These are phyloP conservation scores for Hipposideros armiger DNA, from an alignment of 2,113 vertebrate species.

Conservation along the genomic window DNA sequence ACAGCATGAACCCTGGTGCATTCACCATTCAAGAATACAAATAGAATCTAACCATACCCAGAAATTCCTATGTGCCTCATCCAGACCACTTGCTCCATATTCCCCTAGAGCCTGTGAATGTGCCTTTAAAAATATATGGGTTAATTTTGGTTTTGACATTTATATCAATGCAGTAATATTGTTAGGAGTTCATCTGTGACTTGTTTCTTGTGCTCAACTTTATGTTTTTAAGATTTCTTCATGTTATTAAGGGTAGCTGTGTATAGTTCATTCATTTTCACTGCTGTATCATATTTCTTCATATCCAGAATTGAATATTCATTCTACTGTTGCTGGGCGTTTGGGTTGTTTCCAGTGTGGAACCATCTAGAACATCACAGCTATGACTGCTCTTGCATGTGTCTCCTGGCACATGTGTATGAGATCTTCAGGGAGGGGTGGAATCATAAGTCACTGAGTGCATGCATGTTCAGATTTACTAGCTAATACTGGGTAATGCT, in stretches of 20 bases:
- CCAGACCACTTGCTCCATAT: background rate
- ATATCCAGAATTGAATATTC: background rate
- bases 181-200: background rate
- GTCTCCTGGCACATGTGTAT: background rate
- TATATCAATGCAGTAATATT: background rate
- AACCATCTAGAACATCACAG: background rate
- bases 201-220: background rate
- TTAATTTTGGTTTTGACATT: slow-evolving; percentile 3
- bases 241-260: background rate
- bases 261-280: background rate
- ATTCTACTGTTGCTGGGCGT: background rate
- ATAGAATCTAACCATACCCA: background rate
- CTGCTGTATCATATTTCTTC: background rate
- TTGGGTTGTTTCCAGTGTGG: background rate
- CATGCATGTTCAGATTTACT: background rate
- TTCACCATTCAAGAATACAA: background rate
- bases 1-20: background rate
- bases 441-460: background rate
- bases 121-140: background rate
- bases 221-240: background rate
- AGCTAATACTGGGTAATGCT: background rate
- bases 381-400: background rate
- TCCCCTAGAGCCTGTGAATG: background rate
- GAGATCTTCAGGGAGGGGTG: background rate
- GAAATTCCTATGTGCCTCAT: too few species aligned